Evolutionary conservation across 1,140 invertebrate species (phyloP).

Genomic region (Leptinotarsa lineolata): DNA sequence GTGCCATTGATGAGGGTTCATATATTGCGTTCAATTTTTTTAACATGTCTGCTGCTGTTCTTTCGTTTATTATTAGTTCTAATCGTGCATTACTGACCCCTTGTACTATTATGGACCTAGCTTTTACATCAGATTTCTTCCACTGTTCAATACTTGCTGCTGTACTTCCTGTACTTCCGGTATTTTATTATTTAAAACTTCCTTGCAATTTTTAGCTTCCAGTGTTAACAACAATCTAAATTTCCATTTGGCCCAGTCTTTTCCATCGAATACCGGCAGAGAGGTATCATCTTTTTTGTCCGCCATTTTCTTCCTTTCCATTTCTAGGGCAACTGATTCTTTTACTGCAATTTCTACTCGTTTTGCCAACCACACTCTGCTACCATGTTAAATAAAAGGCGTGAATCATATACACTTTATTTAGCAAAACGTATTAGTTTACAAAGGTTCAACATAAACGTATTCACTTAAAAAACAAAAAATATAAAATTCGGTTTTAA

Average conservation of each 20-base stretch:
- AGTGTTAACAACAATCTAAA: too few species aligned
- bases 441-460: too few species aligned
- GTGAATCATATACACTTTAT: too few species aligned
- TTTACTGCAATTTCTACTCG: too few species aligned
- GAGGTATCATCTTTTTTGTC: background rate
- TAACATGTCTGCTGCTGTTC: conserved; percentile 6
- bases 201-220: background rate
- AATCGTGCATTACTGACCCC: conserved; percentile 7
- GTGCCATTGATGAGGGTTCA: background rate
- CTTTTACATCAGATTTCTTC: too few species aligned
- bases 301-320: background rate
- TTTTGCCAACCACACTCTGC: background rate
- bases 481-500: too few species aligned
- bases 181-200: background rate
- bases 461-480: too few species aligned
- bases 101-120: background rate
- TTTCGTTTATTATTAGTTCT: conserved; percentile 16
- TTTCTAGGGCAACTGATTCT: background rate
- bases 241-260: background rate
- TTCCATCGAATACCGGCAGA: background rate
- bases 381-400: background rate
- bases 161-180: background rate
- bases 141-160: too few species aligned
- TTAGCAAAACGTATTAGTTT: too few species aligned
- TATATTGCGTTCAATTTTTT: conserved; percentile 9